Evolutionary conservation across 2,888 invertebrate genomes (phyloP).

Genomic region (Agelastica alni): DNA sequence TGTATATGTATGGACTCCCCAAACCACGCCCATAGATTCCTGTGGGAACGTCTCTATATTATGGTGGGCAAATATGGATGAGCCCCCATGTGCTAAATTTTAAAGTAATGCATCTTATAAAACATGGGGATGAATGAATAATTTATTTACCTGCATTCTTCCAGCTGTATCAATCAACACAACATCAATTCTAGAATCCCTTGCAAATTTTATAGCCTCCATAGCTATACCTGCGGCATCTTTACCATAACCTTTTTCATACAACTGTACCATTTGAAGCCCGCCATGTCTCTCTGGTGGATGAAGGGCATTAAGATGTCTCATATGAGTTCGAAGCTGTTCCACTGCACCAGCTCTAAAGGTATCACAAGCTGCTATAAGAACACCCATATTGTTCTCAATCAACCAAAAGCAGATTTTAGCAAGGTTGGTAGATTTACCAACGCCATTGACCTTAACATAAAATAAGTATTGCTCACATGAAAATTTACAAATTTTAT

Average conservation of each 20-base stretch:
- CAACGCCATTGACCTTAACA: constrained; percentile 92
- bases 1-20: too few species aligned
- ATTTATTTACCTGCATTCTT: constrained; percentile 85
- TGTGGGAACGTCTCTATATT: too few species aligned
- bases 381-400: constrained; percentile 92
- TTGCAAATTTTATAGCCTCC: constrained; percentile 92
- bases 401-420: constrained; percentile 99
- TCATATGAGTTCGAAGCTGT: constrained; percentile 92
- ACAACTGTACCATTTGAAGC: constrained; percentile 86
- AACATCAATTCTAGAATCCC: constrained; percentile 81
- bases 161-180: constrained; percentile 99
- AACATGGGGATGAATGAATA: too few species aligned
- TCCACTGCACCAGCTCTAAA: constrained; percentile 99
- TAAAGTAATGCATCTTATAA: too few species aligned
- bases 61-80: too few species aligned
- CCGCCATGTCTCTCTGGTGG: constrained; percentile 74
- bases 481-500: constrained; percentile 11
- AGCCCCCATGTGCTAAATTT: too few species aligned
- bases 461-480: too few species aligned
- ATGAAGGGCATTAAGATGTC: constrained; percentile 92
- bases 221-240: constrained; percentile 98
- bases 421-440: constrained; percentile 97
- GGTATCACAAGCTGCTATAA: constrained; percentile 99
- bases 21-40: too few species aligned
- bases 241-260: constrained; percentile 94